A percentile compares a stretch with the other conserved stretches of the same genome.
These are phyloP conservation scores for Choristoneura fumiferana DNA, from an alignment of 1,140 invertebrate species.

Conservation along the genomic window DNA sequence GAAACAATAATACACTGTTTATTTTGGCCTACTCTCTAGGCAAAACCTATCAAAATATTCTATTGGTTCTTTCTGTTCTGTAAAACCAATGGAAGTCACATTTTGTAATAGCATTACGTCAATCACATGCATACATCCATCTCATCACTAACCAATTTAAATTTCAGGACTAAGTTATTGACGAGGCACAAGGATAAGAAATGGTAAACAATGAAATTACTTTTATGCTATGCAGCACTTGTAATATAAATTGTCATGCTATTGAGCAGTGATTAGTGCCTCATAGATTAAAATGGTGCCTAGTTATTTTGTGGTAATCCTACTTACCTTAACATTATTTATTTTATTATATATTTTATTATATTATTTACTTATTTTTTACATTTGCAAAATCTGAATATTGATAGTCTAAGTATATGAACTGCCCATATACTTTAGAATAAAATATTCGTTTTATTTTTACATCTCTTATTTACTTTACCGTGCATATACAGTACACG, in stretches of 20 bases:
- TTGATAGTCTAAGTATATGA: too few relatives aligned
- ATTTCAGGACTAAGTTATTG: constrained; percentile 91
- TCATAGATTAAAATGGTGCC: constrained; percentile 15
- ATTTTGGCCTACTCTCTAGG: too few relatives aligned
- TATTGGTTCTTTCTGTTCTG: too few relatives aligned
- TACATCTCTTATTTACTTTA: too few relatives aligned
- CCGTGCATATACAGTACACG: too few relatives aligned
- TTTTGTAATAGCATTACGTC: not conserved
- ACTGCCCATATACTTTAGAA: too few relatives aligned
- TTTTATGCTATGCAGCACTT: constrained; percentile 52
- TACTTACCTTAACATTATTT: too few relatives aligned
- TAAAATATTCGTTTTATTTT: too few relatives aligned
- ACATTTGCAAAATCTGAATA: too few relatives aligned
- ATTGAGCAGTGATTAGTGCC: constrained; percentile 2
- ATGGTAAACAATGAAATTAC: constrained; percentile 80
- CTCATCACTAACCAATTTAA: constrained; percentile 72
- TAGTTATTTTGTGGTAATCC: not conserved
- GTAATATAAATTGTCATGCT: constrained; percentile 49
- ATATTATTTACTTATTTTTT: not conserved
- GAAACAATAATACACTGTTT: too few relatives aligned
- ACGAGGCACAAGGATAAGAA: constrained; percentile 90
- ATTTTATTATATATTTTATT: not conserved
- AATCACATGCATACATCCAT: constrained; percentile 41
- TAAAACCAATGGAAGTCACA: too few relatives aligned
- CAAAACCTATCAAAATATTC: too few relatives aligned